Percentiles rank a stretch among this genome's conserved stretches.
Evolutionary conservation across 92 coral and sea anemone genomes (phyloP).

Genomic region (Paramuricea clavata): DNA sequence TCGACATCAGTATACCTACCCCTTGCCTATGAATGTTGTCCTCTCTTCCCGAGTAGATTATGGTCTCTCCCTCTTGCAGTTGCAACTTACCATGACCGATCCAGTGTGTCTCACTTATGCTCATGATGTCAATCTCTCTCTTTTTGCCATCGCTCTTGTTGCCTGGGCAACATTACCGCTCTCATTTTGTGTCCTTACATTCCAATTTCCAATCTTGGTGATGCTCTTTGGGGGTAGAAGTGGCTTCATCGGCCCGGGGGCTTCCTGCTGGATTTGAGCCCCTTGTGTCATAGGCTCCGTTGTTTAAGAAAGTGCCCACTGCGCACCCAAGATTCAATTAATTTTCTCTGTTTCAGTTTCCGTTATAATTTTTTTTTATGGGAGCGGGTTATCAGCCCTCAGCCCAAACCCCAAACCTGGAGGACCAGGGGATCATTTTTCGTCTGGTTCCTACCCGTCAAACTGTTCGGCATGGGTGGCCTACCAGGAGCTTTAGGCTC

Average conservation of each 20-base stretch:
- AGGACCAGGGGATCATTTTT: slow-evolving; percentile 54
- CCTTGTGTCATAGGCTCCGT: slow-evolving; percentile 34
- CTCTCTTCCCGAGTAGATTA: slow-evolving; percentile 60
- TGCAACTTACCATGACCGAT: slow-evolving; percentile 49
- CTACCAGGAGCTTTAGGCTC: slow-evolving; percentile 20
- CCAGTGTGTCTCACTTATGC: slow-evolving; percentile 53
- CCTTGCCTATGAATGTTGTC: slow-evolving; percentile 67
- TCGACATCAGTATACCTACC: slow-evolving; percentile 60
- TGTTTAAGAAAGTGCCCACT: too few species aligned
- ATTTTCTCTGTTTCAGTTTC: background rate
- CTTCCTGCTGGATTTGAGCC: slow-evolving; percentile 54
- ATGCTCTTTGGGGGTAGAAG: slow-evolving; percentile 49
- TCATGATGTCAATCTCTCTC: slow-evolving; percentile 43
- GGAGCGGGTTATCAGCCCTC: slow-evolving; percentile 16
- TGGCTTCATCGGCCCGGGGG: slow-evolving; percentile 48
- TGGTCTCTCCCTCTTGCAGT: slow-evolving; percentile 46
- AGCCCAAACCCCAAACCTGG: slow-evolving; percentile 46
- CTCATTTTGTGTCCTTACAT: slow-evolving; percentile 50
- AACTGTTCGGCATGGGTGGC: background rate
- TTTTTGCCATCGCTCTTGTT: slow-evolving; percentile 53
- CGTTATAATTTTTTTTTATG: slow-evolving; percentile 21
- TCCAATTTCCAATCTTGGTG: slow-evolving; percentile 63
- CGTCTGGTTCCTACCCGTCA: slow-evolving; percentile 52
- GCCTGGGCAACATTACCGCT: slow-evolving; percentile 63
- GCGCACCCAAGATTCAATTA: too few species aligned